Evolutionary conservation across 1,140 invertebrate genomes (phyloP).

Genomic region (Conopomorpha cramerella): DNA sequence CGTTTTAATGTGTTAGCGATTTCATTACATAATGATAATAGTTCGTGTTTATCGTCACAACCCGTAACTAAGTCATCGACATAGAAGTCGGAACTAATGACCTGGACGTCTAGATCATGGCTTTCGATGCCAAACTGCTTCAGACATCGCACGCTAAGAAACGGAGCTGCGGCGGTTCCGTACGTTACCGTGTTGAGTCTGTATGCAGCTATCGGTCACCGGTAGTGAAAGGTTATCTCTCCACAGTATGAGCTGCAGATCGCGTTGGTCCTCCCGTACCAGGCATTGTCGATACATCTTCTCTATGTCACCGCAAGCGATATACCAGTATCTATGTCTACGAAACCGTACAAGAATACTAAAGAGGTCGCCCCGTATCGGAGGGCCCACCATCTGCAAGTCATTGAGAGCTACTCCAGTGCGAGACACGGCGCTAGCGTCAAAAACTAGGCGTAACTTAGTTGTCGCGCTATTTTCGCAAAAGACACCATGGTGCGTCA

Average conservation of each 20-base stretch:
- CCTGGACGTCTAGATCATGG: neutral
- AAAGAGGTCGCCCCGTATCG: too few species aligned
- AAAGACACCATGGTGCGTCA: too few species aligned
- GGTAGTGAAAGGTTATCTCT: neutral
- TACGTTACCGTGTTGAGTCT: neutral
- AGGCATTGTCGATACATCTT: neutral
- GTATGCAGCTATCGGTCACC: neutral
- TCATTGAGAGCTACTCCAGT: too few species aligned
- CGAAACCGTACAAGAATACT: too few species aligned
- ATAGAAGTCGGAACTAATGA: slow-evolving; percentile 8
- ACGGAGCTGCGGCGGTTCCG: neutral
- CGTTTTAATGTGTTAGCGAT: neutral
- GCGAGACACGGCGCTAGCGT: too few species aligned
- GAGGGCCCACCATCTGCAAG: too few species aligned
- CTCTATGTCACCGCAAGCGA: too few species aligned
- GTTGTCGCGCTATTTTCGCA: too few species aligned
- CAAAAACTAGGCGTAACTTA: too few species aligned
- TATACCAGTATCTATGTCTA: too few species aligned
- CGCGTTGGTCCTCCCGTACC: neutral
- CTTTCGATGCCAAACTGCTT: neutral
- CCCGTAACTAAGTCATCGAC: neutral
- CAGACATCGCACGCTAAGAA: neutral
- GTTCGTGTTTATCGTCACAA: neutral
- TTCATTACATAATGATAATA: neutral
- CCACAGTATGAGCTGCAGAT: neutral